These are phyloP conservation scores for Molanna angustata DNA, from an alignment of 2,888 invertebrate species.

Conservation along the genomic window DNA sequence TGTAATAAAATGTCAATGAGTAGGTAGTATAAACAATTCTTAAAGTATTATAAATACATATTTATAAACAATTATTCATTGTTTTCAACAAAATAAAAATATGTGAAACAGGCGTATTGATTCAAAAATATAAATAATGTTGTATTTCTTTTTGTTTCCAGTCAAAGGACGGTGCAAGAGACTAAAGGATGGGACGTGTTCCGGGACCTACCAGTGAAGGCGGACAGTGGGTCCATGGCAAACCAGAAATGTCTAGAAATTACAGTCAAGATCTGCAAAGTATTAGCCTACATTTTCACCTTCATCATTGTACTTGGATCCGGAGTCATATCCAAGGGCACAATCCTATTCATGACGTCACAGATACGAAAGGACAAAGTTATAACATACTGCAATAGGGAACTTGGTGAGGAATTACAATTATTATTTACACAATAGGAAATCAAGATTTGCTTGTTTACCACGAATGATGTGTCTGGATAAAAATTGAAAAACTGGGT, in stretches of 20 bases:
- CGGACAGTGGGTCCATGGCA: slow-evolving; percentile 85
- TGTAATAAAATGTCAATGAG: too few species aligned
- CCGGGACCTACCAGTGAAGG: slow-evolving; percentile 84
- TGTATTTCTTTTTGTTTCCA: too few species aligned
- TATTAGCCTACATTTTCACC: slow-evolving; percentile 80
- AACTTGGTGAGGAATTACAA: slow-evolving; percentile 80
- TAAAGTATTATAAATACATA: too few species aligned
- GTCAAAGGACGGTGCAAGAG: slow-evolving; percentile 79
- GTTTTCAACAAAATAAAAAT: too few species aligned
- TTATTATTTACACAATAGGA: too few species aligned
- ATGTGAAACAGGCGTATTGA: too few species aligned
- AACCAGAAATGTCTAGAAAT: slow-evolving; percentile 83
- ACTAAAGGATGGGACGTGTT: slow-evolving; percentile 98
- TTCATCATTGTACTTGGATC: slow-evolving; percentile 81
- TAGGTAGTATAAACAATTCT: too few species aligned
- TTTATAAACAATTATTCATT: too few species aligned
- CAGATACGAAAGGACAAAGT: slow-evolving; percentile 76
- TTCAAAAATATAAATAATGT: too few species aligned
- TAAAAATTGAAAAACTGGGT: too few species aligned
- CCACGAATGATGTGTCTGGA: too few species aligned
- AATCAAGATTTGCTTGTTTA: too few species aligned
- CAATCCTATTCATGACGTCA: slow-evolving; percentile 88
- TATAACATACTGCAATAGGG: slow-evolving; percentile 79
- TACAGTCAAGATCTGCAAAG: slow-evolving; percentile 80
- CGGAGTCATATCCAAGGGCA: slow-evolving; percentile 85